A percentile compares a stretch with the other conserved stretches of the same genome.
Conservation (phyloP, 2,113 vertebrate genomes). For the Sinocyclocheilus anophthalmus region DNA sequence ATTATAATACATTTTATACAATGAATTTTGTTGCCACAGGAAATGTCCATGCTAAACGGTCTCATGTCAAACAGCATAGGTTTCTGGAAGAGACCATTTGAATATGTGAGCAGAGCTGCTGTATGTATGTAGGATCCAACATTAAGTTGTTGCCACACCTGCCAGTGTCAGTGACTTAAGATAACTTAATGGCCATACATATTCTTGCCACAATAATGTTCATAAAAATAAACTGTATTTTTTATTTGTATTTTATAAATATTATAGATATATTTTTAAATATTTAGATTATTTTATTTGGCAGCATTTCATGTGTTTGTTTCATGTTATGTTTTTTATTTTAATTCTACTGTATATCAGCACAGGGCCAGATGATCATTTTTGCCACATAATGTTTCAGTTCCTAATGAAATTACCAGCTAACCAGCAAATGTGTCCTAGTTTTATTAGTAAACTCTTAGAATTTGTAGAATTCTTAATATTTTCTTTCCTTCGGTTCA, state of each 20-base stretch:
- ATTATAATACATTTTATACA: not conserved
- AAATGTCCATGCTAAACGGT: not conserved
- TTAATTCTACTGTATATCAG: too few species aligned
- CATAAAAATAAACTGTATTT: not conserved
- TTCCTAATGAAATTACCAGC: not conserved
- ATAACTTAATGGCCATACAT: too few species aligned
- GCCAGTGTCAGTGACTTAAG: not conserved
- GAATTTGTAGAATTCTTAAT: not conserved
- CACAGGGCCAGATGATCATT: too few species aligned
- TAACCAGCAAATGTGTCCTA: not conserved
- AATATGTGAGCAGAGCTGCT: not conserved
- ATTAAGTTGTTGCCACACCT: not conserved
- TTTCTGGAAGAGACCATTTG: not conserved
- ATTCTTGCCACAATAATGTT: not conserved
- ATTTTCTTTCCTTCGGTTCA: not conserved
- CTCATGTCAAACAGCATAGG: not conserved
- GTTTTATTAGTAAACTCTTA: not conserved
- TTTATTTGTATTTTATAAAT: too few species aligned
- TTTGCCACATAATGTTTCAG: not conserved
- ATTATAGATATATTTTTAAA: too few species aligned
- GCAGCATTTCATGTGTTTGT: too few species aligned
- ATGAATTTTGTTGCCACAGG: not conserved
- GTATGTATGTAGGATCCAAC: not conserved
- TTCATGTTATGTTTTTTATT: too few species aligned
- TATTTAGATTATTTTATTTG: too few species aligned